Evolutionary conservation across 2,797 vertebrate species (phyloP).

Genomic region (Sitta carolinensis): DNA sequence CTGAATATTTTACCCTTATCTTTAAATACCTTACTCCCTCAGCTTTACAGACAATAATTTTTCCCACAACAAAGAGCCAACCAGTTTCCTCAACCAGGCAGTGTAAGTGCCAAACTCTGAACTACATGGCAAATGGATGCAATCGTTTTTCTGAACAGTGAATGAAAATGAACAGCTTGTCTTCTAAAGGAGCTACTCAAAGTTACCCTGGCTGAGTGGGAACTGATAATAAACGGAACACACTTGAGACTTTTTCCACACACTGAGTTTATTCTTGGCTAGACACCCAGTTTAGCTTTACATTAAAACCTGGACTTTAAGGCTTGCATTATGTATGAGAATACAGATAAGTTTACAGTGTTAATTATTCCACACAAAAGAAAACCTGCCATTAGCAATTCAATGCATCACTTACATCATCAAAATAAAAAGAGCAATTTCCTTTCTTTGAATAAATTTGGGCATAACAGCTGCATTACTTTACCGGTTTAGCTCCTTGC

Average conservation of each 20-base stretch:
- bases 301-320: slow-evolving; percentile 32
- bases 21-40: not conserved
- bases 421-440: not conserved
- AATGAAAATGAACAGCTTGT: not conserved
- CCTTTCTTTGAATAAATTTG: slow-evolving; percentile 19
- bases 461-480: not conserved
- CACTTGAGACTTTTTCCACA: slow-evolving; percentile 49
- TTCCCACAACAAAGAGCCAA: not conserved
- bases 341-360: slow-evolving; percentile 58
- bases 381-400: slow-evolving; percentile 56
- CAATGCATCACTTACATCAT: slow-evolving; percentile 22
- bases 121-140: not conserved
- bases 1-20: not conserved
- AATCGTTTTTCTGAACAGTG: not conserved
- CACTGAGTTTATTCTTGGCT: slow-evolving; percentile 35
- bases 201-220: not conserved
- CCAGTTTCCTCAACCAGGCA: not conserved
- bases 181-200: not conserved
- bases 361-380: slow-evolving; percentile 65
- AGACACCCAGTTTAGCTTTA: slow-evolving; percentile 36
- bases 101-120: not conserved
- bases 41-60: not conserved
- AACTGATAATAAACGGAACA: not conserved
- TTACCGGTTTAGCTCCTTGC: not conserved
- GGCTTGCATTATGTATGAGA: slow-evolving; percentile 65